Evolutionary conservation across 2,888 invertebrate genomes (phyloP).

Genomic region (Cerastis leucographa): DNA sequence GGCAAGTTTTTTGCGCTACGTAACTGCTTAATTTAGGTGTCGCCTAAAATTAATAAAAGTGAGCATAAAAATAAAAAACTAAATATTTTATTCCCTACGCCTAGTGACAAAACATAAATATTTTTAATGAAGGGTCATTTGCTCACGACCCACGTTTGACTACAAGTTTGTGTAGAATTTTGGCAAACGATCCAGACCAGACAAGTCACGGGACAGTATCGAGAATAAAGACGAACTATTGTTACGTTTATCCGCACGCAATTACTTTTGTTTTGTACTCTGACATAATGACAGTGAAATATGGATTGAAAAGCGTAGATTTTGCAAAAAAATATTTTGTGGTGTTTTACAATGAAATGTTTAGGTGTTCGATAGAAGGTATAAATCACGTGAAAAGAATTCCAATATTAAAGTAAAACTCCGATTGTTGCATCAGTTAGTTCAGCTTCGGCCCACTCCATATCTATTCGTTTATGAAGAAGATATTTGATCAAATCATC

Average conservation of each 20-base stretch:
- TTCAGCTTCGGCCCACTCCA: neutral
- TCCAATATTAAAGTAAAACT: neutral
- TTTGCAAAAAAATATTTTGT: neutral
- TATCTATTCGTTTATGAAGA: neutral
- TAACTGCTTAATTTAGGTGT: neutral
- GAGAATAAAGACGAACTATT: constrained; percentile 55
- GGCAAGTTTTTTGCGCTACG: neutral
- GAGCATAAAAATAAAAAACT: neutral
- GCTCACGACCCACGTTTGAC: constrained; percentile 12
- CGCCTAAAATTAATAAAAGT: neutral
- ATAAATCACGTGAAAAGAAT: neutral
- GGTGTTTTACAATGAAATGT: constrained; percentile 10
- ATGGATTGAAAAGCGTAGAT: neutral
- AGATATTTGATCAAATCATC: neutral
- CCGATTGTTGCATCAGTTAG: neutral
- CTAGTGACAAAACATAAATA: constrained; percentile 60
- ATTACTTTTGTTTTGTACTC: constrained; percentile 37
- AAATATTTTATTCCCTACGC: constrained; percentile 18
- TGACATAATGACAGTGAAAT: constrained; percentile 37
- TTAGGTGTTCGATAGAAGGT: neutral
- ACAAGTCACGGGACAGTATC: constrained; percentile 71
- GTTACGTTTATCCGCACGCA: constrained; percentile 51
- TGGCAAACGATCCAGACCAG: constrained; percentile 75
- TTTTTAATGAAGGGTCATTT: constrained; percentile 66
- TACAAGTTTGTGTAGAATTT: constrained; percentile 66